Conservation (phyloP, 2,113 vertebrate genomes). For the Apus apus region DNA sequence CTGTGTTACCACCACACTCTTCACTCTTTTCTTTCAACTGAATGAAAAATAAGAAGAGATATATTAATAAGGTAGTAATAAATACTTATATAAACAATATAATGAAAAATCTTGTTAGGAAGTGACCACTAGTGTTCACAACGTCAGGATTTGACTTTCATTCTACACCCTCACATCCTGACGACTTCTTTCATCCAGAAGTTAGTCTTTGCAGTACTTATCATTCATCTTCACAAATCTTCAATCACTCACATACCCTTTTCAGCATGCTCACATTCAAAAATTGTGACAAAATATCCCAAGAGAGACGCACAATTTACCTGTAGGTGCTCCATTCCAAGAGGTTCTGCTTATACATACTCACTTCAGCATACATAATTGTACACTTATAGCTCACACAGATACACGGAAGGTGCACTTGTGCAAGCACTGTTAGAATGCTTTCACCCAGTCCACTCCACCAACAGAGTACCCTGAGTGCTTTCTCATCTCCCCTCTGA, state of each 20-base stretch:
- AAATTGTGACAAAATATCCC: background rate
- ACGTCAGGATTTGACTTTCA: background rate
- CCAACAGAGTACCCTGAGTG: background rate
- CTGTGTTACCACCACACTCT: conserved; percentile 84
- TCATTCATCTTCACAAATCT: background rate
- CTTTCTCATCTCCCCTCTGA: background rate
- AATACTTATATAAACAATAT: background rate
- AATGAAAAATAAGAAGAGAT: background rate
- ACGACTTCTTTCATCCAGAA: background rate
- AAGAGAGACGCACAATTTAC: background rate
- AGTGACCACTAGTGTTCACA: background rate
- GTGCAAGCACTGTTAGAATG: background rate
- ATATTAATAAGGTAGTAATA: background rate
- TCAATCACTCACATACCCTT: background rate
- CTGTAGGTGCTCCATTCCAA: background rate
- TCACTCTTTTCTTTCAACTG: conserved; percentile 90
- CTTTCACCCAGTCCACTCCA: background rate
- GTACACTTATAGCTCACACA: background rate
- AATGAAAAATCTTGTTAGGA: background rate
- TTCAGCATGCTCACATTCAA: background rate
- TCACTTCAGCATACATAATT: background rate
- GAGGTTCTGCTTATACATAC: background rate
- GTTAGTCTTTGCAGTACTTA: background rate
- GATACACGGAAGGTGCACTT: background rate
- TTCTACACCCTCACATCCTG: background rate